These are phyloP conservation scores for Odontothrips loti DNA, from an alignment of 2,888 invertebrate species.

Conservation along the genomic window DNA sequence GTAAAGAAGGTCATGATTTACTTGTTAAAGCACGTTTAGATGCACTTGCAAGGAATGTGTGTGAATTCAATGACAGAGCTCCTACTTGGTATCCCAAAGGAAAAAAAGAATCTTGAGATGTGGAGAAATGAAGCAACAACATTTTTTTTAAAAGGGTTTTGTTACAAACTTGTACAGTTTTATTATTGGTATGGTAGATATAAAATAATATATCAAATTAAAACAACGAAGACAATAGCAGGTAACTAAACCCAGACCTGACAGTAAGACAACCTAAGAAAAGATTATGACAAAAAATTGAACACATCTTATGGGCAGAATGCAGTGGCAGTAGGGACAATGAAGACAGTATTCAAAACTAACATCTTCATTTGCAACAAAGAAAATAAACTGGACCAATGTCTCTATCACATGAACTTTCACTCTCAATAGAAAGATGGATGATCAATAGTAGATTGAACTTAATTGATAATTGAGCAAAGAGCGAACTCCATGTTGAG, in stretches of 20 bases:
- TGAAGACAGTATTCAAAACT: not conserved
- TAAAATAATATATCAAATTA: not conserved
- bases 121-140: not conserved
- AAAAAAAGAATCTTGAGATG: not conserved
- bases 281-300: not conserved
- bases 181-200: not conserved
- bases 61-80: not conserved
- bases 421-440: no score
- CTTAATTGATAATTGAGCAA: no score
- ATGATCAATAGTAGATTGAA: no score
- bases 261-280: not conserved
- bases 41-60: not conserved
- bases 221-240: not conserved
- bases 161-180: not conserved
- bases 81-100: not conserved
- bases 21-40: not conserved
- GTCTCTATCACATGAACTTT: no score
- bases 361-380: not conserved
- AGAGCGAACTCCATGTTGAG: no score
- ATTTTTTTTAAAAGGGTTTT: not conserved
- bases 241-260: not conserved
- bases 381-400: not conserved
- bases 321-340: not conserved
- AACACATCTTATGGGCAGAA: not conserved
- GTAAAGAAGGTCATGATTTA: not conserved